These are phyloP conservation scores for Oscheius onirici DNA, from an alignment of 2,888 invertebrate species.

Conservation along the genomic window DNA sequence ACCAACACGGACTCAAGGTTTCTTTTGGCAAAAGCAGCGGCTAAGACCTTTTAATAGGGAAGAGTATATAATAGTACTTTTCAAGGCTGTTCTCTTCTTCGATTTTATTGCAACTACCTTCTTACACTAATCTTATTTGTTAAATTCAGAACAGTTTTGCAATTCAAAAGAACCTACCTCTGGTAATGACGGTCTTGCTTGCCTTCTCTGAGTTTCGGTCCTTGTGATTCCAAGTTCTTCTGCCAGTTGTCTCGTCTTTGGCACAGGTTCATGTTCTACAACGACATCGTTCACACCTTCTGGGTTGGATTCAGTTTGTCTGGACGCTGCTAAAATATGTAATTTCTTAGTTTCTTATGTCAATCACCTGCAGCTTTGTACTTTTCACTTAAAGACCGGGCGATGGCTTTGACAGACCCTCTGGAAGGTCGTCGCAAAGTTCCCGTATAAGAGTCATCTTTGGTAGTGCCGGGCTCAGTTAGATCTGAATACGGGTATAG, in stretches of 20 bases:
- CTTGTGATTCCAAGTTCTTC: slow-evolving; percentile 16
- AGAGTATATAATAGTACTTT: too few relatives aligned
- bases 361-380: slow-evolving; percentile 21
- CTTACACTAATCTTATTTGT: too few relatives aligned
- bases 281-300: neutral
- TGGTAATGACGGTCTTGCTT: too few relatives aligned
- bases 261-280: slow-evolving; percentile 7
- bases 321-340: slow-evolving; percentile 12
- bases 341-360: neutral
- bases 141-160: too few relatives aligned
- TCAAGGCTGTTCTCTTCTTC: too few relatives aligned
- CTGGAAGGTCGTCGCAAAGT: slow-evolving; percentile 19
- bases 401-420: slow-evolving; percentile 28
- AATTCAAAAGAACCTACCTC: too few relatives aligned
- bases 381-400: slow-evolving; percentile 27
- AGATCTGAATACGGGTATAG: slow-evolving; percentile 6
- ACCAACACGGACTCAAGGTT: slow-evolving; percentile 7
- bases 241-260: slow-evolving; percentile 14
- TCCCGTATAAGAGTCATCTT: slow-evolving; percentile 31
- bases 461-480: neutral
- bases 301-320: neutral
- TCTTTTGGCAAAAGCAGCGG: too few relatives aligned
- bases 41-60: too few relatives aligned
- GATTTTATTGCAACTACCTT: too few relatives aligned
- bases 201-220: neutral